These are phyloP conservation scores for Cotesia congregata DNA, from an alignment of 2,888 invertebrate genomes.

Conservation along the genomic window DNA sequence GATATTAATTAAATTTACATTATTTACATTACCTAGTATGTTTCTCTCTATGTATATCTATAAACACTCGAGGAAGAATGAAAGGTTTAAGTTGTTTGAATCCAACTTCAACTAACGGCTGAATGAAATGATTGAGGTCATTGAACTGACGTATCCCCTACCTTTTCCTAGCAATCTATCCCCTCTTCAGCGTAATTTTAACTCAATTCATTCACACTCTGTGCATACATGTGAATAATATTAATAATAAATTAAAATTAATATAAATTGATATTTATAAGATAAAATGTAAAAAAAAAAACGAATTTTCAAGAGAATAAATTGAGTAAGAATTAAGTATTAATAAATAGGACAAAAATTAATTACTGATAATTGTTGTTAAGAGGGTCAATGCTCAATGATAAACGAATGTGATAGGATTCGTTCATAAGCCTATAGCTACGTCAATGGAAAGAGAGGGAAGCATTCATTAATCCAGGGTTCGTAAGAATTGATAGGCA, in stretches of 20 bases:
- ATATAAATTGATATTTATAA: too few species aligned
- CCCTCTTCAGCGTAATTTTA: not conserved
- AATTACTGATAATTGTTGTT: not conserved
- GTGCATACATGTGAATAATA: too few species aligned
- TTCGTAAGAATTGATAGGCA: not conserved
- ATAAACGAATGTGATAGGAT: not conserved
- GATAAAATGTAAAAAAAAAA: not conserved
- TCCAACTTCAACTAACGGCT: not conserved
- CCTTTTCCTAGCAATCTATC: not conserved
- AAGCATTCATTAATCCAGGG: not conserved
- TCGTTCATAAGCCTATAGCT: not conserved
- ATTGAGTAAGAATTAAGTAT: not conserved
- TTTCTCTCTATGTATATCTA: not conserved
- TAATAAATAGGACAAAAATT: not conserved
- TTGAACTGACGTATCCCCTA: not conserved
- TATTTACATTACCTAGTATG: not conserved
- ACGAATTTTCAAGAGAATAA: not conserved
- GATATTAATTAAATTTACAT: too few species aligned
- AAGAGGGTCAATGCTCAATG: not conserved
- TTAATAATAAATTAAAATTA: too few species aligned
- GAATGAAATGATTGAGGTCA: not conserved
- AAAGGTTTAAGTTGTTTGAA: not conserved
- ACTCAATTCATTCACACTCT: not conserved
- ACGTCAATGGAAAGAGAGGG: not conserved
- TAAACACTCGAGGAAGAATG: not conserved